Percentiles rank a stretch among this genome's conserved stretches.
These are phyloP conservation scores for Myotis brandtii DNA, from an alignment of 2,113 vertebrate species.

Conservation along the genomic window DNA sequence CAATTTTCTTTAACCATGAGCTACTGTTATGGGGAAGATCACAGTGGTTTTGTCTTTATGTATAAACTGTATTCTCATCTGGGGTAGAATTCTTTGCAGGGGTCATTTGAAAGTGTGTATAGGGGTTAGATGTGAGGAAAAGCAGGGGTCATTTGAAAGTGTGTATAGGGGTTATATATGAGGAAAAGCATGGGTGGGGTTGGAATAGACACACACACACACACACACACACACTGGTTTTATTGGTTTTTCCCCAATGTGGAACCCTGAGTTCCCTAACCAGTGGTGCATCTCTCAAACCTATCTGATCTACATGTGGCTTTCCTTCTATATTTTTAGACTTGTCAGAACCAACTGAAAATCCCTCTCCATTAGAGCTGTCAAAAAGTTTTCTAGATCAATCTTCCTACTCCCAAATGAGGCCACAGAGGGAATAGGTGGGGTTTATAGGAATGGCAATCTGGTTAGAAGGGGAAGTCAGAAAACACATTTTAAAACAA, in stretches of 20 bases:
- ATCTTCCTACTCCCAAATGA: background rate
- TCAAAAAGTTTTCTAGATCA: conserved; percentile 44
- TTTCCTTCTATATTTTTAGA: conserved; percentile 37
- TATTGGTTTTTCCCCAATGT: background rate
- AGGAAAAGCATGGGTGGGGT: background rate
- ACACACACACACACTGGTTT: too few species aligned
- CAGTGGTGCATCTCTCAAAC: background rate
- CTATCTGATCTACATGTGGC: background rate
- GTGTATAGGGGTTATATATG: background rate
- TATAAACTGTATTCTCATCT: background rate
- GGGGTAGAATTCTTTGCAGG: background rate
- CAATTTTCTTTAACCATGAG: conserved; percentile 30
- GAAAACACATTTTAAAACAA: background rate
- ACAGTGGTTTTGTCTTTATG: background rate
- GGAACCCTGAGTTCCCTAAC: background rate
- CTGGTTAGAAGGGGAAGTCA: conserved; percentile 3
- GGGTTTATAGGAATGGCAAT: background rate
- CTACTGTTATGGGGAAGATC: background rate
- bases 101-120: background rate
- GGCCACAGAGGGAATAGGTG: background rate
- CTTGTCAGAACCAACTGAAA: background rate
- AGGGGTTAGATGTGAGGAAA: background rate
- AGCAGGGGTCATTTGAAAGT: background rate
- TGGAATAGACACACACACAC: conserved; percentile 17
- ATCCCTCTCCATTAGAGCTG: background rate